Percentiles rank a stretch among this genome's conserved stretches.
These are phyloP conservation scores for Rugalucina vietnamica DNA, from an alignment of 2,888 invertebrate genomes.

Conservation along the genomic window DNA sequence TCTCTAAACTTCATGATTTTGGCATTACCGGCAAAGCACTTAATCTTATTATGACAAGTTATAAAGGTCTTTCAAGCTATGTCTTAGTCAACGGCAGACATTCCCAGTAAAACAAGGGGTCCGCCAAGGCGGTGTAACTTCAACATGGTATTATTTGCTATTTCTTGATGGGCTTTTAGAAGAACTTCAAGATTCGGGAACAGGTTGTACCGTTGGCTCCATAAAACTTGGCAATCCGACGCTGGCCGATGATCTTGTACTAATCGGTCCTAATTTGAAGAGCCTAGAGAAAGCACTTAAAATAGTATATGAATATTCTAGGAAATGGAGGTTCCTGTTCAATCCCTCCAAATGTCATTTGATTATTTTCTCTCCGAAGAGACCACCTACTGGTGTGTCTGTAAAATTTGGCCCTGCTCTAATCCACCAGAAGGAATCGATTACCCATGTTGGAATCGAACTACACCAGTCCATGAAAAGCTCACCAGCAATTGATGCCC, in stretches of 20 bases:
- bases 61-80: not conserved
- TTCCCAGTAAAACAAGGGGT: slow-evolving; percentile 14
- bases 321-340: slow-evolving; percentile 16
- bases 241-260: slow-evolving; percentile 15
- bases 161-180: slow-evolving; percentile 15
- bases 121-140: slow-evolving; percentile 28
- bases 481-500: not conserved
- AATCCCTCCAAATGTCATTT: slow-evolving; percentile 13
- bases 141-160: slow-evolving; percentile 27
- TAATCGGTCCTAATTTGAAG: not conserved
- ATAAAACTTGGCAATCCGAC: slow-evolving; percentile 25
- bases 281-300: not conserved
- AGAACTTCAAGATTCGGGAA: not conserved
- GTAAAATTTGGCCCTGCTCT: slow-evolving; percentile 1
- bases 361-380: not conserved
- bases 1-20: slow-evolving; percentile 14
- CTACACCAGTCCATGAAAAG: not conserved
- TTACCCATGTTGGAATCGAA: slow-evolving; percentile 18
- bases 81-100: slow-evolving; percentile 9
- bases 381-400: not conserved
- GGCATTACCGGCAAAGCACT: slow-evolving; percentile 11
- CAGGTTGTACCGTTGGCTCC: slow-evolving; percentile 1
- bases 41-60: slow-evolving; percentile 15
- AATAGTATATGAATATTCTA: slow-evolving; percentile 8
- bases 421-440: not conserved